Evolutionary conservation across 2,113 vertebrate genomes (phyloP), one percentile per base, ranked within the genome.

Genomic region (Hippocampus mohnikei): DNA sequence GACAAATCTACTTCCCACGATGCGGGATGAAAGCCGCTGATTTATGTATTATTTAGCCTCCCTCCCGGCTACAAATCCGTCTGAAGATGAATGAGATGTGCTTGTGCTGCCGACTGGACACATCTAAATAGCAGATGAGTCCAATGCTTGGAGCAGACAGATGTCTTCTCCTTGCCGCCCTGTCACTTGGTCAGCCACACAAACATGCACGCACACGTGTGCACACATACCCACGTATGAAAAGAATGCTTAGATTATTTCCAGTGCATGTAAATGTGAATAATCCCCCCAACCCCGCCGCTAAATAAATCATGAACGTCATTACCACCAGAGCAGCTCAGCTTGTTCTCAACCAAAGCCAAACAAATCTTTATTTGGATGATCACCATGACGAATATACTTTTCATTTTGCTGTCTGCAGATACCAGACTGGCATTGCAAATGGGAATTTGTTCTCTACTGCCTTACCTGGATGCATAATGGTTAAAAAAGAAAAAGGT

Each of bases 91-190:
- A 81, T 76, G 70, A 63, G 29, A 71, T 74, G 84, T 68, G 63
- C 74, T 79, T 75, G 58, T 76, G 73, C 72, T 80, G 77, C 68
- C 63, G 46, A 55, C 75, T 75, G 81, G 71, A 55, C 69, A 75
- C 60, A 82, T 82, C 81, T 78, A 86, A 88, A 87, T 80, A 76
- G 69, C 67, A 77, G 64, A 83, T 88, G 84, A 90, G 81, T 89
- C 85, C 84, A 81, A 81, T 82, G 81, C 81, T 88, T 85, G 67
- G 77, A 86, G 77, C 81, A 82, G 73, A 80, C 72, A 75, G 69
- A 86, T 79, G 72, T 80, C 73, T 82, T 73, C 69, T 83, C 70
- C 72, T 73, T 67, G 71, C 72, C 73, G 81, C 81, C 75, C 72
- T 58, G 70, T 75, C 81, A 75, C 78, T 86, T 75, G 81, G 70